These are phyloP conservation scores for Ophraella communa DNA, from an alignment of 2,888 invertebrate genomes.

Conservation along the genomic window DNA sequence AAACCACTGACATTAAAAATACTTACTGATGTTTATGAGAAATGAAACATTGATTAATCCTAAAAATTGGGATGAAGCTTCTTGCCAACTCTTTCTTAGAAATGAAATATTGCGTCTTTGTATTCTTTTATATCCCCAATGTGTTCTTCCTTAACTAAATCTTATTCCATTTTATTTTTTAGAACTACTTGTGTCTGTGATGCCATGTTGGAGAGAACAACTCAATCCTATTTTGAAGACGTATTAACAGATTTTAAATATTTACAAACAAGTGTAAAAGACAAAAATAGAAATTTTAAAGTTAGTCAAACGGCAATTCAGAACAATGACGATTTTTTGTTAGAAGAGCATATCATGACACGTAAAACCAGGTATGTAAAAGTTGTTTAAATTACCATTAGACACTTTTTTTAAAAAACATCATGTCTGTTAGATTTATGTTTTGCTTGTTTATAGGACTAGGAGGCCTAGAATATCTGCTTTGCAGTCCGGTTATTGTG, in stretches of 20 bases:
- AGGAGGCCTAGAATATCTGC: constrained; percentile 51
- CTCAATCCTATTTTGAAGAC: constrained; percentile 38
- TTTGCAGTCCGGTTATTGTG: constrained; percentile 72
- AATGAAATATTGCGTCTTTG: too few relatives aligned
- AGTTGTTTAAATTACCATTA: neutral
- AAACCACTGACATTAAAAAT: too few relatives aligned
- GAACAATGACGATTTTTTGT: constrained; percentile 27
- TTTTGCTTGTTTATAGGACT: constrained; percentile 29
- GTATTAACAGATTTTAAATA: constrained; percentile 38
- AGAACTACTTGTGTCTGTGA: constrained; percentile 32
- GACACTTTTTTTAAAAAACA: constrained; percentile 33
- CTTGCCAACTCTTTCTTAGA: too few relatives aligned
- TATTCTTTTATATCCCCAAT: too few relatives aligned
- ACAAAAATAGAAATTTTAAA: constrained; percentile 14
- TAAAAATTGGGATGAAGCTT: too few relatives aligned
- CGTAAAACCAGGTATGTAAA: constrained; percentile 47
- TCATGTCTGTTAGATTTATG: neutral
- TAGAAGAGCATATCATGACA: constrained; percentile 50
- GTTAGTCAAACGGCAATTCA: neutral
- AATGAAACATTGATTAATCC: too few relatives aligned
- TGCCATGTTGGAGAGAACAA: constrained; percentile 48
- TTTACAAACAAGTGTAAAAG: constrained; percentile 19
- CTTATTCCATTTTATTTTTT: constrained; percentile 18
- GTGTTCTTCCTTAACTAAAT: too few relatives aligned
- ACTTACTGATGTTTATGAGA: too few relatives aligned